Percentiles rank a stretch among this genome's conserved stretches.
These are phyloP conservation scores for Montifringilla adamsi DNA, from an alignment of 2,113 vertebrate species.

Conservation along the genomic window DNA sequence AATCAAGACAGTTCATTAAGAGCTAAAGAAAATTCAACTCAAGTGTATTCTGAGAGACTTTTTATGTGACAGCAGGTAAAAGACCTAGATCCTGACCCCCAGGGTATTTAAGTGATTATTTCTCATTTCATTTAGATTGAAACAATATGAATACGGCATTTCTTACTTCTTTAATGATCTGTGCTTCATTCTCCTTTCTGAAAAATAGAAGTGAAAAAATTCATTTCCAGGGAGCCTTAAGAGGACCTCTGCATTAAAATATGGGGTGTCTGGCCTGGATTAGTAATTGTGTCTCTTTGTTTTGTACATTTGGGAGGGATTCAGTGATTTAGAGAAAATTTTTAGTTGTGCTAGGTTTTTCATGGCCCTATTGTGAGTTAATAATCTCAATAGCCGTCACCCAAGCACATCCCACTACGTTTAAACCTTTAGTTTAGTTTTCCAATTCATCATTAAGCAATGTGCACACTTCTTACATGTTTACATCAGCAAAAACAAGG, in stretches of 20 bases:
- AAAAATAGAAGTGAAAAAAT: background rate
- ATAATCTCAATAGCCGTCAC: background rate
- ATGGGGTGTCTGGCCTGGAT: background rate
- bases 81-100: background rate
- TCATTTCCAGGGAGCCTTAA: background rate
- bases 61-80: background rate
- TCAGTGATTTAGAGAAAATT: background rate
- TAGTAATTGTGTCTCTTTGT: background rate
- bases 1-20: background rate
- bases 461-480: background rate
- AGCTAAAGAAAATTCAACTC: background rate
- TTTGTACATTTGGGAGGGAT: background rate
- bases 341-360: background rate
- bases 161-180: background rate
- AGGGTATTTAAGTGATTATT: background rate
- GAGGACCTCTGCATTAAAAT: background rate
- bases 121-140: slow-evolving; percentile 6
- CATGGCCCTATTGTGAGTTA: background rate
- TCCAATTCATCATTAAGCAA: background rate
- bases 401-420: background rate
- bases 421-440: background rate
- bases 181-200: background rate
- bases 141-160: background rate
- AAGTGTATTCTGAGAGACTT: background rate
- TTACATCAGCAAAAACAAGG: background rate